Percentiles rank a stretch among this genome's conserved stretches.
phyloP scores from a whole-genome alignment of 2,888 invertebrate species.

The Sepioteuthis lessoniana region DNA sequence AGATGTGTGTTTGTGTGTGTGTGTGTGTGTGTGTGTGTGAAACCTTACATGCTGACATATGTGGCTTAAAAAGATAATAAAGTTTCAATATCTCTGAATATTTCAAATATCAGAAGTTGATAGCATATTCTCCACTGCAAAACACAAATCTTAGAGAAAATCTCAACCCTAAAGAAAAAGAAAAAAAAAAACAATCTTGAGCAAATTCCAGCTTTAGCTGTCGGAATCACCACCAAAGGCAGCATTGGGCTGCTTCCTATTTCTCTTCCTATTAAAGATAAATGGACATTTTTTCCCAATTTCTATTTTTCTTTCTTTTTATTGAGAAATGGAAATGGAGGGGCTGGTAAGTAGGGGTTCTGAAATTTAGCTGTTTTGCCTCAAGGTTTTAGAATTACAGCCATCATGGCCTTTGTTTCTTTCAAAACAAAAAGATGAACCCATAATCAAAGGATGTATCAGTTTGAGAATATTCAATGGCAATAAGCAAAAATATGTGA shows the following conservation, averaged over 20 bases:
- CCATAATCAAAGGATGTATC: neutral
- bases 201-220: neutral
- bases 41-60: too few relatives aligned
- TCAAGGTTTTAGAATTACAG: neutral
- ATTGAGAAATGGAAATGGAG: neutral
- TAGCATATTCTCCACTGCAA: too few relatives aligned
- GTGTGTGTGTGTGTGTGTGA: too few relatives aligned
- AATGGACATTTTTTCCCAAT: neutral
- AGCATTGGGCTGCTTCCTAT: neutral
- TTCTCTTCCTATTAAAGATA: neutral
- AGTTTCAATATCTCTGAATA: neutral
- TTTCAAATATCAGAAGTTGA: neutral
- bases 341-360: neutral
- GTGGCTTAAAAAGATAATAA: neutral
- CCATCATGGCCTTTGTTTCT: slow-evolving; percentile 2
- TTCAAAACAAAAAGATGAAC: neutral
- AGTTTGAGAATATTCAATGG: neutral
- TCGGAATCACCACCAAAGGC: neutral
- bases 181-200: neutral
- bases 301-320: neutral
- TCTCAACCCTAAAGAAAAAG: neutral
- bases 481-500: neutral
- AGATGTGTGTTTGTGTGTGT: too few relatives aligned
- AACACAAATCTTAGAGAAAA: neutral
- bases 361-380: neutral